Base-by-base conservation (phyloP, 2,888 invertebrate species). In the Petrolisthes cinctipes region DNA sequence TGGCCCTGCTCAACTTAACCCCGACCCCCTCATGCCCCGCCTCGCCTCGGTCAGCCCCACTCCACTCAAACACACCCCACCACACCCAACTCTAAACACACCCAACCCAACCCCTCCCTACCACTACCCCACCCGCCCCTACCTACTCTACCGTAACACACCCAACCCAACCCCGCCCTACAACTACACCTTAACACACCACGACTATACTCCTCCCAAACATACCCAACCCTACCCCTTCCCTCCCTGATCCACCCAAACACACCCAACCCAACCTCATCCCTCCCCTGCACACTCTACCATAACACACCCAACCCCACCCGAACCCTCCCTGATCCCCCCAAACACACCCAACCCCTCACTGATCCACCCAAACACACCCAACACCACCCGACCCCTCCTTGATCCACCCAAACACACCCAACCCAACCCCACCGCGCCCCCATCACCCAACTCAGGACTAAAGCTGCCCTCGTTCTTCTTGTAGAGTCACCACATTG, bases 381-480 rank as follows among this genome's bases (percentile, higher is more conserved):
- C n/a, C n/a, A n/a, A n/a, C n/a, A n/a, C n/a, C n/a, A n/a, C 71
- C 71, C 71, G n/a, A n/a, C n/a, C n/a, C 71, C n/a, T 5, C 61
- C 61, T 14, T 14, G 61, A 9, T 14, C 61, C 61, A 14, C 61
- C 61, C 61, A 61, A 14, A 9, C 61, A 6, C 61, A 14, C 61
- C 61, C 61, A 61, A 14, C 61, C 9, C 71, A 11, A 71, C 71
- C 71, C 11, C 7, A 5, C 71, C 71, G 17, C 71, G 11, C 71
- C 71, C 71, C 71, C 71, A 14, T 6, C 71, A 6, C 71, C 20
- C 17, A 4, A 71, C 14, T 14, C 51, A 78, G 37, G 78, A 78
- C 51, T 53, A 78, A 78, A 78, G 78, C 78, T 78, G 78, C 51
- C 53, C 76, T 51, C 23, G 37, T 76, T 23, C 76, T 76, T 9